Evolutionary conservation across 1,140 invertebrate species (phyloP).

Genomic region (Drosophila murphyi): DNA sequence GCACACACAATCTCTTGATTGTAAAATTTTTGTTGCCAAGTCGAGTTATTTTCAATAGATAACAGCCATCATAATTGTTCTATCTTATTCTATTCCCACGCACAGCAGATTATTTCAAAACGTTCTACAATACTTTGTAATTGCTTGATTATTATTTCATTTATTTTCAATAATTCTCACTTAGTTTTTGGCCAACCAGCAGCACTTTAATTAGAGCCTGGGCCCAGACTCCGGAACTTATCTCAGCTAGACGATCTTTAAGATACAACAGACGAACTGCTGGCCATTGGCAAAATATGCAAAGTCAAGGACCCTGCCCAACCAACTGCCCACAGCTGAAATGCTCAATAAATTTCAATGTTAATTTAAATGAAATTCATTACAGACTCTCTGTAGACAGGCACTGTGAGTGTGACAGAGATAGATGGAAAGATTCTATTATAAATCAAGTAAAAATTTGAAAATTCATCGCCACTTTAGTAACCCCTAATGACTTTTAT

Average conservation of each 20-base stretch:
- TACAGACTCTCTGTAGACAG: constrained; percentile 12
- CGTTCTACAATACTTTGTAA: constrained; percentile 39
- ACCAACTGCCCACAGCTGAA: constrained; percentile 58
- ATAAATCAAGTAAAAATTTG: constrained; percentile 81
- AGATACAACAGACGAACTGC: constrained; percentile 44
- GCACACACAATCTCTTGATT: too few species aligned
- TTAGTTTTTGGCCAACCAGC: constrained; percentile 54
- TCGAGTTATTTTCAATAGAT: not conserved
- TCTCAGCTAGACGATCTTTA: constrained; percentile 68
- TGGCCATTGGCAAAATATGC: constrained; percentile 55
- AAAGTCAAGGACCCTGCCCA: constrained; percentile 54
- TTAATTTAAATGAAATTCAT: constrained; percentile 82
- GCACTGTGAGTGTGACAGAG: constrained; percentile 21
- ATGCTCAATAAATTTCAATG: constrained; percentile 77
- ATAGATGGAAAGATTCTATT: constrained; percentile 44
- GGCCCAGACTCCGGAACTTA: constrained; percentile 32
- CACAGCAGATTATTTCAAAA: constrained; percentile 9
- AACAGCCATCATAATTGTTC: constrained; percentile 1
- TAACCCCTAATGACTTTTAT: constrained; percentile 83
- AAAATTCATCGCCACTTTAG: constrained; percentile 83
- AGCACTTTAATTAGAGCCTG: constrained; percentile 12
- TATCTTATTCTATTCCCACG: constrained; percentile 51
- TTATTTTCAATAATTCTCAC: constrained; percentile 66
- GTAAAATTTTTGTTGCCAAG: not conserved
- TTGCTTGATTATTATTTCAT: constrained; percentile 66